A percentile compares a stretch with the other conserved stretches of the same genome.
Evolutionary conservation across 2,888 invertebrate genomes (phyloP).

Genomic region (Eupithecia abbreviata): DNA sequence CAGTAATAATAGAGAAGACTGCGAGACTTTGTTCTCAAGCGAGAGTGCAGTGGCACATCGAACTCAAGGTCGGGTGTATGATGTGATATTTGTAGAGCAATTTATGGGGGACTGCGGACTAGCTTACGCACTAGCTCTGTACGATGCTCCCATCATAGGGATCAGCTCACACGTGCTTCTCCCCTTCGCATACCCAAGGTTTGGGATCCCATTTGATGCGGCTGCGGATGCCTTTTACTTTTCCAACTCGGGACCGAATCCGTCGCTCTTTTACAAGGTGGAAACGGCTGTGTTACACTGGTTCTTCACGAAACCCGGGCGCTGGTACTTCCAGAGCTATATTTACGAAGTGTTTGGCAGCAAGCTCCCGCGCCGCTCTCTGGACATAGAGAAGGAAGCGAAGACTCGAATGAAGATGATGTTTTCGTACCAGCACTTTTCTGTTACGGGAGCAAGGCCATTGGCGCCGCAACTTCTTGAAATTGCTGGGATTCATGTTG

Average conservation of each 20-base stretch:
- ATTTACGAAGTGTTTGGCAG: constrained; percentile 66
- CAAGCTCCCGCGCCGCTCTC: constrained; percentile 69
- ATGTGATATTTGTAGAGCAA: constrained; percentile 76
- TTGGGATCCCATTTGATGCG: constrained; percentile 78
- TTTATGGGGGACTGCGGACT: constrained; percentile 76
- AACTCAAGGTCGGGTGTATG: constrained; percentile 59
- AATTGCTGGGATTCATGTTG: constrained; percentile 83
- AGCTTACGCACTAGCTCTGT: constrained; percentile 64
- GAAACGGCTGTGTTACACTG: constrained; percentile 56
- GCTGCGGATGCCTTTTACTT: constrained; percentile 77
- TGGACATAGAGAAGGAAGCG: constrained; percentile 74
- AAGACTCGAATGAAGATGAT: constrained; percentile 79
- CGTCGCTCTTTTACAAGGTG: constrained; percentile 57
- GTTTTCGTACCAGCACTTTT: constrained; percentile 85
- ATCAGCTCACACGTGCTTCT: constrained; percentile 78
- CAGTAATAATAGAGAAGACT: constrained; percentile 48
- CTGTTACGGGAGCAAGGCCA: constrained; percentile 81
- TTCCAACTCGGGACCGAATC: constrained; percentile 61
- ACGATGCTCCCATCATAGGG: constrained; percentile 79
- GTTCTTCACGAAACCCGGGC: constrained; percentile 50
- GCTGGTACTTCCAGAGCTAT: constrained; percentile 58
- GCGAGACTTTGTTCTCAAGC: constrained; percentile 57
- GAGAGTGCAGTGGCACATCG: constrained; percentile 55
- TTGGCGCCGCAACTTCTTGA: constrained; percentile 83
- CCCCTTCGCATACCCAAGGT: constrained; percentile 73